These are phyloP conservation scores for Sipha flava DNA, from an alignment of 1,140 invertebrate genomes.

Conservation along the genomic window DNA sequence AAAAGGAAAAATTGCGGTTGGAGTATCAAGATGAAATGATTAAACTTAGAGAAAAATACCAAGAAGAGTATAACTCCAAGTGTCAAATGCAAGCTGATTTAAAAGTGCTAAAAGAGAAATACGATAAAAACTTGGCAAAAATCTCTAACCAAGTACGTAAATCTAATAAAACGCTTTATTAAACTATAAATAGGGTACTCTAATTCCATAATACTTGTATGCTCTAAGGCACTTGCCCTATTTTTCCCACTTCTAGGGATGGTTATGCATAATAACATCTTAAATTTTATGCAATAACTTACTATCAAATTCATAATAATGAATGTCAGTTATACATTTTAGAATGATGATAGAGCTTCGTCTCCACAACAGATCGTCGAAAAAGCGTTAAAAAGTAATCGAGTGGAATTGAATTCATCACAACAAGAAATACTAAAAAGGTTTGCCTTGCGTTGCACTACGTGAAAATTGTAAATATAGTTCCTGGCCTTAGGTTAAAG, in stretches of 20 bases:
- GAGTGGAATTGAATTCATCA: conserved; percentile 30
- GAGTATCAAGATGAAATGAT: conserved; percentile 47
- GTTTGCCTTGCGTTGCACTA: background rate
- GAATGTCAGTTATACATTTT: background rate
- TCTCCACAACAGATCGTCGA: conserved; percentile 7
- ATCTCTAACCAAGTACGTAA: background rate
- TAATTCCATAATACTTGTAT: too few species aligned
- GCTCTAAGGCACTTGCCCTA: too few species aligned
- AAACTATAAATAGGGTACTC: too few species aligned
- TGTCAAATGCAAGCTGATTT: conserved; percentile 47
- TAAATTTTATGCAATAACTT: too few species aligned
- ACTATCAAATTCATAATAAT: too few species aligned
- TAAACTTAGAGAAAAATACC: conserved; percentile 45
- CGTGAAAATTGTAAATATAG: background rate
- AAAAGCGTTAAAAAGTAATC: conserved; percentile 3
- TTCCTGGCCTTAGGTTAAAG: conserved; percentile 48
- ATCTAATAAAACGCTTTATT: background rate
- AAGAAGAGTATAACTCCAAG: conserved; percentile 46
- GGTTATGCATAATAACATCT: too few species aligned
- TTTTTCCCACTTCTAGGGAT: too few species aligned
- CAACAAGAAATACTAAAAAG: conserved; percentile 39
- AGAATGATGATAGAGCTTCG: background rate
- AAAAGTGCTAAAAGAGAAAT: conserved; percentile 44
- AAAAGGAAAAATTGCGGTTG: conserved; percentile 42
- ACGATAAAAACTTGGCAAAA: conserved; percentile 39